Conservation (phyloP, 2,888 invertebrate genomes). For the Dynastes tityus region DNA sequence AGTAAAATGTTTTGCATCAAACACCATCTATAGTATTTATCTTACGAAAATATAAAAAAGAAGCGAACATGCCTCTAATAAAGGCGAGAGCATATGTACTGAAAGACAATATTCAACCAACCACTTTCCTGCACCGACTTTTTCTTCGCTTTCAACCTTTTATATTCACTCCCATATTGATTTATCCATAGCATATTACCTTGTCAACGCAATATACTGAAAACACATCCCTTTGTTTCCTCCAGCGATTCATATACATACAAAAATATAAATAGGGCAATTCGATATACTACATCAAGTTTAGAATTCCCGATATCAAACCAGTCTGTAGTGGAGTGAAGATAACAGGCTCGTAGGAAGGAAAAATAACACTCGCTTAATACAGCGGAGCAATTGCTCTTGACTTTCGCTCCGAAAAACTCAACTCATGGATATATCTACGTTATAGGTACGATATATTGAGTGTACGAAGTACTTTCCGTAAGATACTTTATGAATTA, state of each 20-base stretch:
- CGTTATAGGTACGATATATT: slow-evolving; percentile 10
- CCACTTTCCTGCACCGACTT: background rate
- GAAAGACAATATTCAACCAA: background rate
- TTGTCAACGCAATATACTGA: slow-evolving; percentile 29
- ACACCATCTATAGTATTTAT: background rate
- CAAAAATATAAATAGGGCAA: slow-evolving; percentile 27
- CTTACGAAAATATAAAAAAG: background rate
- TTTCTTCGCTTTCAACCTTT: background rate
- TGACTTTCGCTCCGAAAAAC: slow-evolving; percentile 28
- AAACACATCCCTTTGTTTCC: background rate
- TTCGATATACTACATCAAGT: slow-evolving; percentile 25
- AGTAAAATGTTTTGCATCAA: too few relatives aligned
- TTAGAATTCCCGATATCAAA: slow-evolving; percentile 13
- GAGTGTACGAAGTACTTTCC: slow-evolving; percentile 12
- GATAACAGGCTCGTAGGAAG: slow-evolving; percentile 18
- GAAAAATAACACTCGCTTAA: slow-evolving; percentile 34
- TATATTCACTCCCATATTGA: slow-evolving; percentile 2
- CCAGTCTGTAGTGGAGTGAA: slow-evolving; percentile 10
- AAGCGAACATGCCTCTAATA: background rate
- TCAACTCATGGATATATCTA: background rate
- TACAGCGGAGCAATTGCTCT: slow-evolving; percentile 30
- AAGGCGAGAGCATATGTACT: background rate
- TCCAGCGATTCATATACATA: slow-evolving; percentile 5
- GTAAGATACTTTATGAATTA: slow-evolving; percentile 25
- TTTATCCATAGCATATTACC: slow-evolving; percentile 30